Conservation (phyloP, 2,888 invertebrate genomes). For the Brachylomia viminalis region DNA sequence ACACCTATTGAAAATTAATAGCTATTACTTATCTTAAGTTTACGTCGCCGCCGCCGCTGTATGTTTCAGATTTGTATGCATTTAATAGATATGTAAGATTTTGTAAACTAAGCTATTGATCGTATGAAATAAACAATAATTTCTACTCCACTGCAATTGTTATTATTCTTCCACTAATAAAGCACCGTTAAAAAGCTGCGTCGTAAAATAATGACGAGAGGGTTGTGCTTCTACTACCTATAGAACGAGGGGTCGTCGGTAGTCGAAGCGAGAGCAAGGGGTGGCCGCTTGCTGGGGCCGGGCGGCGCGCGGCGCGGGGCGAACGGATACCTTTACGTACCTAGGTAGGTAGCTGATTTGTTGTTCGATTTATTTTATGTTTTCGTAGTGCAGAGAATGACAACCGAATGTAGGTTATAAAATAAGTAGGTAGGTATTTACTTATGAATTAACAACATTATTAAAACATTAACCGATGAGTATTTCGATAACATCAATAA, state of each 20-base stretch:
- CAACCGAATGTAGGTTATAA: not conserved
- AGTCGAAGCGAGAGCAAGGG: not conserved
- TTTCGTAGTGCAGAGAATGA: not conserved
- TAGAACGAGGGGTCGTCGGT: slow-evolving; percentile 22
- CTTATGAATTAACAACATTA: no score
- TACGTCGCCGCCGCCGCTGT: slow-evolving; percentile 33
- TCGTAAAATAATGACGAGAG: slow-evolving; percentile 20
- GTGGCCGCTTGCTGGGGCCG: not conserved
- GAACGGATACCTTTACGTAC: not conserved
- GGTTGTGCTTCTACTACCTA: slow-evolving; percentile 8
- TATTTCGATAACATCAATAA: no score
- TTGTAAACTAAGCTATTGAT: slow-evolving; percentile 49
- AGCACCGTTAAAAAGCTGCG: slow-evolving; percentile 12
- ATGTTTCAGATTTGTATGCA: slow-evolving; percentile 58
- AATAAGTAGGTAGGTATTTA: not conserved
- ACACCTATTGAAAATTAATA: not conserved
- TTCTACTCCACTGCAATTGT: slow-evolving; percentile 33
- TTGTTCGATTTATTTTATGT: not conserved
- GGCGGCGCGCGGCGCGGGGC: not conserved
- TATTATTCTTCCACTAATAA: slow-evolving; percentile 16
- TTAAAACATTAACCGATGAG: no score
- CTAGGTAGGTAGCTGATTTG: not conserved
- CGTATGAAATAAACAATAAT: slow-evolving; percentile 52
- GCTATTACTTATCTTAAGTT: not conserved
- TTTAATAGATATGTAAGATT: slow-evolving; percentile 59